These are phyloP conservation scores for Stenolophus ochropezus DNA, from an alignment of 2,888 invertebrate genomes.

Conservation along the genomic window DNA sequence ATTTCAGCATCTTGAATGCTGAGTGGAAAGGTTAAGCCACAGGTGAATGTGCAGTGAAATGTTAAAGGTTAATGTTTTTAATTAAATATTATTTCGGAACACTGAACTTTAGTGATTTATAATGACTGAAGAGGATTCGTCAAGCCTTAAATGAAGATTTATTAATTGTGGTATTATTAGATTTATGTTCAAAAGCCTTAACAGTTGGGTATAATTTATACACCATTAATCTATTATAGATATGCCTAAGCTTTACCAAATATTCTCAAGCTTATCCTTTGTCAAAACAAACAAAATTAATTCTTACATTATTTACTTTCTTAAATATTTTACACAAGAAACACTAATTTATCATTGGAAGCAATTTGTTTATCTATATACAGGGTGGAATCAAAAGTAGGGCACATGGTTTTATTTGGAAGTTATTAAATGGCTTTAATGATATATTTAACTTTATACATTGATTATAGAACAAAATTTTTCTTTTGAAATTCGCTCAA, in stretches of 20 bases:
- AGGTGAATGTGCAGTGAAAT: slow-evolving; percentile 30
- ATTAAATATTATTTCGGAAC: slow-evolving; percentile 16
- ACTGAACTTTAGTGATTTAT: slow-evolving; percentile 16
- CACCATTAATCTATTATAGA: not conserved
- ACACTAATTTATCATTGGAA: too few relatives aligned
- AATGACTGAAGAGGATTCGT: not conserved
- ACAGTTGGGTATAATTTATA: slow-evolving; percentile 4
- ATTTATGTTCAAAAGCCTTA: not conserved
- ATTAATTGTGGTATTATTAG: slow-evolving; percentile 27
- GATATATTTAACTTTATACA: too few relatives aligned
- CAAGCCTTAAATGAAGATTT: slow-evolving; percentile 17
- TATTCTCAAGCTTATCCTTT: not conserved
- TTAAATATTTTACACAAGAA: too few relatives aligned
- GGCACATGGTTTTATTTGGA: too few relatives aligned
- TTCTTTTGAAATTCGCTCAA: too few relatives aligned
- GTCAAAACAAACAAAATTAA: not conserved
- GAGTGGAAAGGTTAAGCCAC: slow-evolving; percentile 8
- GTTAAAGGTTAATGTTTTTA: slow-evolving; percentile 33
- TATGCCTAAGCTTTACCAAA: not conserved
- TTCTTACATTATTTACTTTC: too few relatives aligned
- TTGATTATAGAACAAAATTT: too few relatives aligned
- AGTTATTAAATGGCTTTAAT: too few relatives aligned
- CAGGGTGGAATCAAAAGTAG: too few relatives aligned
- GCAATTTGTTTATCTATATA: too few relatives aligned
- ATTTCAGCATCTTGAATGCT: not conserved